These are phyloP conservation scores for Sussaba pulchella DNA, from an alignment of 2,888 invertebrate genomes.

Conservation along the genomic window DNA sequence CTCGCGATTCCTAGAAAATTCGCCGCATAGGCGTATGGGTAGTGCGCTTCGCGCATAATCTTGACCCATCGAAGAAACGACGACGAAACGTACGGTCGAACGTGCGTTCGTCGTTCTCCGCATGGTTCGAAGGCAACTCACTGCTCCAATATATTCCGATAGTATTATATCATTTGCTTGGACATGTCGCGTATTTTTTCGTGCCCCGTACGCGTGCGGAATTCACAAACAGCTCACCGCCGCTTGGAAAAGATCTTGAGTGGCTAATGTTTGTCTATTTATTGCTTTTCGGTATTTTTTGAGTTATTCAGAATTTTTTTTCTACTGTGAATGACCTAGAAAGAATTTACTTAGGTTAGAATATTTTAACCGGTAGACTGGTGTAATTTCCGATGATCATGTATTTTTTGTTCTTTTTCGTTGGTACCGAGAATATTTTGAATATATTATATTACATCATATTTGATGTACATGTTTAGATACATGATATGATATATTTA, in stretches of 20 bases:
- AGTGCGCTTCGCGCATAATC: conserved; percentile 1
- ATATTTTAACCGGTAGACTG: too few species aligned
- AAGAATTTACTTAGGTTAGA: neutral
- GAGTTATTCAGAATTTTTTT: neutral
- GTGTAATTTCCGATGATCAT: too few species aligned
- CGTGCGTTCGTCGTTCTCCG: conserved; percentile 20
- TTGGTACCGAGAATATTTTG: too few species aligned
- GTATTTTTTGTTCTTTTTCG: too few species aligned
- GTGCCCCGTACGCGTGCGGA: conserved; percentile 31
- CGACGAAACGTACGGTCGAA: neutral
- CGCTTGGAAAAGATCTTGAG: conserved; percentile 23
- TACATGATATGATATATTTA: too few species aligned
- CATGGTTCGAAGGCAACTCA: neutral
- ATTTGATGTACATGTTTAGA: too few species aligned
- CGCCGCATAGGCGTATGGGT: neutral
- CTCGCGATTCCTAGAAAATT: conserved; percentile 43
- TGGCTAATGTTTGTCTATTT: neutral
- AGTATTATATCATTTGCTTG: neutral
- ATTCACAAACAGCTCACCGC: neutral
- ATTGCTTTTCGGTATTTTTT: neutral
- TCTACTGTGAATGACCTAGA: neutral
- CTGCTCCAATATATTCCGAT: conserved; percentile 29
- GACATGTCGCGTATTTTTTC: neutral
- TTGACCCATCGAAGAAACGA: conserved; percentile 14
- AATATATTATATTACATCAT: too few species aligned